Percentiles rank a stretch among this genome's conserved stretches.
These are phyloP conservation scores for Idaea straminata DNA, from an alignment of 2,888 invertebrate genomes.

Conservation along the genomic window DNA sequence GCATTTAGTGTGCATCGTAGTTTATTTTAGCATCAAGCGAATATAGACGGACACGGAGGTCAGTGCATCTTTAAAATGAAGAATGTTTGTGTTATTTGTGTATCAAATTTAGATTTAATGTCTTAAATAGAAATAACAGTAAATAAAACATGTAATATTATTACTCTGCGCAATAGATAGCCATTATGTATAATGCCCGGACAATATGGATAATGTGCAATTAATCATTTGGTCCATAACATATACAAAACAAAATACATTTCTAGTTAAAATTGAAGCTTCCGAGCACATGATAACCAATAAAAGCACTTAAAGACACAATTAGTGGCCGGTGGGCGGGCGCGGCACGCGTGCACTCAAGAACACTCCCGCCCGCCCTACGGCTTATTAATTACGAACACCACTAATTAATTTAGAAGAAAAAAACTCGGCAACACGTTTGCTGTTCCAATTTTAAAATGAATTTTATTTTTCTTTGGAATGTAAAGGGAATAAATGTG, in stretches of 20 bases:
- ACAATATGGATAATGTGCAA: no score
- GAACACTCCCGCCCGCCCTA: conserved; percentile 44
- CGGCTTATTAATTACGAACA: conserved; percentile 52
- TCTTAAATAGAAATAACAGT: no score
- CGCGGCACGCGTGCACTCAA: conserved; percentile 49
- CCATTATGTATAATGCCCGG: no score
- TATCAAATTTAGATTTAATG: no score
- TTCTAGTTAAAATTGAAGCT: neutral
- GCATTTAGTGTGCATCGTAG: no score
- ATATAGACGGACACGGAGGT: no score
- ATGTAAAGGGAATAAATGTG: neutral
- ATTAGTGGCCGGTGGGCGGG: conserved; percentile 45
- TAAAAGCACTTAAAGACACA: conserved; percentile 36
- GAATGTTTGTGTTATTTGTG: no score
- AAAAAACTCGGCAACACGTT: neutral
- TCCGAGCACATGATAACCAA: conserved; percentile 13
- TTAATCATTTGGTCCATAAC: neutral
- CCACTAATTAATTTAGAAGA: conserved; percentile 19
- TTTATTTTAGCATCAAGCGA: no score
- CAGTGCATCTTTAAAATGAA: no score
- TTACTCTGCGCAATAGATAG: no score
- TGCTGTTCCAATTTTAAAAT: neutral
- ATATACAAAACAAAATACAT: neutral
- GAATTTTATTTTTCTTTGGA: no score
- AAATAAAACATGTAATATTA: no score